Percentiles rank a stretch among this genome's conserved stretches.
Evolutionary conservation across 2,888 invertebrate species (phyloP).

Genomic region (Papilio elwesi): DNA sequence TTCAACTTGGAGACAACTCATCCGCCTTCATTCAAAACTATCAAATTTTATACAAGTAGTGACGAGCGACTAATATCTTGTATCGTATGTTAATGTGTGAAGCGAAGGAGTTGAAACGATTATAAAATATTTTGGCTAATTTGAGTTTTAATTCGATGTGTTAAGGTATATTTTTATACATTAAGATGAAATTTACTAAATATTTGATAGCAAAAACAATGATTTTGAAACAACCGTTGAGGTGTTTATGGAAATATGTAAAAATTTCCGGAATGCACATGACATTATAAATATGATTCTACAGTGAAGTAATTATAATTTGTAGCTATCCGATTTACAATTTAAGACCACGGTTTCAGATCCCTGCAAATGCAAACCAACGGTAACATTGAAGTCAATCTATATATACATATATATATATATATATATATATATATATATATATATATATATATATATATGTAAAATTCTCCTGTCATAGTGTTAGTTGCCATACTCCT

Average conservation of each 20-base stretch:
- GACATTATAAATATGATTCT: neutral
- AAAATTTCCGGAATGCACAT: slow-evolving; percentile 27
- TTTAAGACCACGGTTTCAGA: too few relatives aligned
- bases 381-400: too few relatives aligned
- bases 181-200: neutral
- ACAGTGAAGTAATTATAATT: neutral
- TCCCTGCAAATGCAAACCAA: too few relatives aligned
- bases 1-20: neutral
- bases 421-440: too few relatives aligned
- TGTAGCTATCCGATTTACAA: neutral
- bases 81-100: slow-evolving; percentile 1
- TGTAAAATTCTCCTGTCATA: too few relatives aligned
- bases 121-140: neutral
- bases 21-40: slow-evolving; percentile 42
- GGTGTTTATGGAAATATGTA: slow-evolving; percentile 14
- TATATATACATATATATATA: too few relatives aligned
- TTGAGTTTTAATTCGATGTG: neutral
- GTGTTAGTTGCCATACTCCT: too few relatives aligned
- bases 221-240: slow-evolving; percentile 13
- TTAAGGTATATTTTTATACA: slow-evolving; percentile 14
- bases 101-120: slow-evolving; percentile 4
- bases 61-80: slow-evolving; percentile 27
- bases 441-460: too few relatives aligned
- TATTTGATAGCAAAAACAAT: slow-evolving; percentile 11
- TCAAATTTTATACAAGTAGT: slow-evolving; percentile 39